These are phyloP conservation scores for Hycleus cichorii DNA, from an alignment of 1,140 invertebrate genomes.

Conservation along the genomic window DNA sequence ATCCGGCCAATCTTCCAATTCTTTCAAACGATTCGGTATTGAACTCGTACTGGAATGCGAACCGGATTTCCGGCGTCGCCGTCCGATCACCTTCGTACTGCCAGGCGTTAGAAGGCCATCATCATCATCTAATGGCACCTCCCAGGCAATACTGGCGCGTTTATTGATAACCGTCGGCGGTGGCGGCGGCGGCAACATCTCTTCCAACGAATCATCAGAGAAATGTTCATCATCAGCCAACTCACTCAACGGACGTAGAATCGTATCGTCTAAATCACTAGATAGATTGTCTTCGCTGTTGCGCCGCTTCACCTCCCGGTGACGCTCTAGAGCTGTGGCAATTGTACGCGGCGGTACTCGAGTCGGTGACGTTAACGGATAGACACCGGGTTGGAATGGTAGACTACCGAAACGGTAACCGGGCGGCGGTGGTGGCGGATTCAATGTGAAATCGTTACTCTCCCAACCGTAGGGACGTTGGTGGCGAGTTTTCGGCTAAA, in stretches of 20 bases:
- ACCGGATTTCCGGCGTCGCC: constrained; percentile 51
- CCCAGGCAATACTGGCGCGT: constrained; percentile 72
- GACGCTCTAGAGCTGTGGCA: constrained; percentile 61
- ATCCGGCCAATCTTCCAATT: constrained; percentile 59
- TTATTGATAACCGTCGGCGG: constrained; percentile 53
- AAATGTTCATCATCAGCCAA: constrained; percentile 63
- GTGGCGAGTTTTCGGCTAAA: constrained; percentile 65
- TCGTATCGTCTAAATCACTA: constrained; percentile 29
- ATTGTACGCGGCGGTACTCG: constrained; percentile 61
- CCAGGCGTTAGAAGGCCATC: constrained; percentile 62
- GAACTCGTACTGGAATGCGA: constrained; percentile 53
- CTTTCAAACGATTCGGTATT: constrained; percentile 50
- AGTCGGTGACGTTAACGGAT: constrained; percentile 41
- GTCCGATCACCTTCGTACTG: constrained; percentile 61
- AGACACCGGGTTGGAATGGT: constrained; percentile 41
- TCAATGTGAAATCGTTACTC: constrained; percentile 49
- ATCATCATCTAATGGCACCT: constrained; percentile 64
- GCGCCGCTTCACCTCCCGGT: constrained; percentile 65
- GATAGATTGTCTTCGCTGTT: constrained; percentile 34
- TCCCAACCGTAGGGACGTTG: constrained; percentile 67
- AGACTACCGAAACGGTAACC: constrained; percentile 59
- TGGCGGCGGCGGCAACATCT: constrained; percentile 55
- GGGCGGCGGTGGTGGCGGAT: constrained; percentile 48
- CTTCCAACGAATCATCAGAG: constrained; percentile 75
- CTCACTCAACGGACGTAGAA: constrained; percentile 30